Evolutionary conservation across 2,888 invertebrate genomes (phyloP).

Genomic region (Callimorpha dominula): DNA sequence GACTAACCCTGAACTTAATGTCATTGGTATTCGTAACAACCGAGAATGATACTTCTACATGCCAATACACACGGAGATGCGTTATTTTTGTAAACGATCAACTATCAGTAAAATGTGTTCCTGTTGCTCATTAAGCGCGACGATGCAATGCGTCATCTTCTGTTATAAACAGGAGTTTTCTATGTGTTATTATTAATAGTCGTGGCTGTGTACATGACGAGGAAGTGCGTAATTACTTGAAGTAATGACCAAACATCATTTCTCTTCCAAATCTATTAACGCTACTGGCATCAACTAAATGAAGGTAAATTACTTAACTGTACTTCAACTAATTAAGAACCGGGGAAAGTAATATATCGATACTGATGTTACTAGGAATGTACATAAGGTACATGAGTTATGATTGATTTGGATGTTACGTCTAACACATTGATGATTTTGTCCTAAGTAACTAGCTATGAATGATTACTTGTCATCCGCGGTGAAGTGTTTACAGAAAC

Average conservation of each 20-base stretch:
- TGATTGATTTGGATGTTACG: no score
- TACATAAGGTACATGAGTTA: no score
- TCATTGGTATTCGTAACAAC: no score
- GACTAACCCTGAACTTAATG: no score
- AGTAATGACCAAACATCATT: constrained; percentile 46
- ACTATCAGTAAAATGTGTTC: no score
- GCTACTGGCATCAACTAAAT: constrained; percentile 35
- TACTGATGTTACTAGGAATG: neutral
- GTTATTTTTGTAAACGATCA: no score
- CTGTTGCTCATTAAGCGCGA: neutral
- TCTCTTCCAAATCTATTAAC: constrained; percentile 58
- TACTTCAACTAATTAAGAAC: constrained; percentile 30
- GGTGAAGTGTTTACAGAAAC: no score
- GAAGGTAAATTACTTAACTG: constrained; percentile 37
- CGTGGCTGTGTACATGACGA: neutral
- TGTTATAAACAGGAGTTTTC: constrained; percentile 1
- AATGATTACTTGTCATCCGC: neutral
- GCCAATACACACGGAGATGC: neutral
- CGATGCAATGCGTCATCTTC: neutral
- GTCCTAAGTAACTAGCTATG: neutral
- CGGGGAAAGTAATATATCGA: constrained; percentile 10
- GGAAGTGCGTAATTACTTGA: constrained; percentile 42
- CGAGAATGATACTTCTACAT: neutral
- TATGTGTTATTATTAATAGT: constrained; percentile 3
- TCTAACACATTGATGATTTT: no score